Percentiles rank a stretch among this genome's conserved stretches.
Evolutionary conservation across 2,113 vertebrate species (phyloP).

Genomic region (Phasianus colchicus): DNA sequence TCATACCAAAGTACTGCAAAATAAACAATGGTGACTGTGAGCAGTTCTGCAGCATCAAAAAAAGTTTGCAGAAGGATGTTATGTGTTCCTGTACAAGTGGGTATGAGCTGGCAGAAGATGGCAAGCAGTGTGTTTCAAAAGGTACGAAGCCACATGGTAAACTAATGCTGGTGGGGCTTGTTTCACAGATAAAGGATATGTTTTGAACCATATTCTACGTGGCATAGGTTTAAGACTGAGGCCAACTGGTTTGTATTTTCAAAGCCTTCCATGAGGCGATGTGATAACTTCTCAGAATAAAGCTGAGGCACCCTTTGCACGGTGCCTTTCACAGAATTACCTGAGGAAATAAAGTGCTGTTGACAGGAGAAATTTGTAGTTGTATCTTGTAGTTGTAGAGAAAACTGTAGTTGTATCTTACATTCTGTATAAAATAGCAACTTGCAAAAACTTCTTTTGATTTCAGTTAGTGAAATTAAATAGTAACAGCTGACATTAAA

Average conservation of each 20-base stretch:
- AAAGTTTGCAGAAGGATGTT: constrained; percentile 22
- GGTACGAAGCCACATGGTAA: constrained; percentile 68
- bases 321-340: not conserved
- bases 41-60: constrained; percentile 84
- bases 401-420: not conserved
- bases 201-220: not conserved
- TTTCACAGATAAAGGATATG: not conserved
- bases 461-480: not conserved
- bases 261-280: not conserved
- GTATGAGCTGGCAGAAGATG: constrained; percentile 82
- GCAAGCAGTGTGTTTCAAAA: constrained; percentile 82
- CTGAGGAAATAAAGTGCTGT: not conserved
- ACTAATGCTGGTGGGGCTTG: not conserved
- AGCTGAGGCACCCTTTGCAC: not conserved
- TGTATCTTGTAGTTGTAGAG: not conserved
- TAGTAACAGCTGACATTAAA: not conserved
- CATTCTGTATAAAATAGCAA: not conserved
- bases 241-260: not conserved
- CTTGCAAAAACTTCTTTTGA: not conserved
- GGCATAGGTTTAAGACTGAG: not conserved
- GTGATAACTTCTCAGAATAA: not conserved
- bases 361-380: not conserved
- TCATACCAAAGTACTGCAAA: constrained; percentile 83
- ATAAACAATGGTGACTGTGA: constrained; percentile 89
- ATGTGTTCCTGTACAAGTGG: constrained; percentile 86